Conservation (phyloP, 2,888 invertebrate genomes). For the Palloptera scutellata region DNA sequence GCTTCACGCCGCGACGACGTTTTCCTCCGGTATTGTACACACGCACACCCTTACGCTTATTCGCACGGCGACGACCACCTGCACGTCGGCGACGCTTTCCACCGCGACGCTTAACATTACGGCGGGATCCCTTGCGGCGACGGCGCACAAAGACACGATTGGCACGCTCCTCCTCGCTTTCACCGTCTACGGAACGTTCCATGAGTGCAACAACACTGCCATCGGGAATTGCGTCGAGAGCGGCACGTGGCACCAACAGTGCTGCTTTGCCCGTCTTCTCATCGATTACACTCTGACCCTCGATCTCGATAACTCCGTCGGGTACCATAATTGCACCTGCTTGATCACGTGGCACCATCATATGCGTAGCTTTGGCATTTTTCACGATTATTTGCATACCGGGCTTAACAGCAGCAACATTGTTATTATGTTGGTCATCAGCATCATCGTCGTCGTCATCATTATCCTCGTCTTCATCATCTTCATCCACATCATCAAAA, state of each 20-base stretch:
- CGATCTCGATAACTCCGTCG: slow-evolving; percentile 55
- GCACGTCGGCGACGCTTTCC: slow-evolving; percentile 35
- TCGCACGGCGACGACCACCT: slow-evolving; percentile 41
- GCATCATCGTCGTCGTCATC: slow-evolving; percentile 35
- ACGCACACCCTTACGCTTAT: slow-evolving; percentile 36
- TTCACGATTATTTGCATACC: slow-evolving; percentile 35
- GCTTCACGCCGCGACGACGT: slow-evolving; percentile 39
- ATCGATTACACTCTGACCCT: slow-evolving; percentile 54
- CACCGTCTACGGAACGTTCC: slow-evolving; percentile 41
- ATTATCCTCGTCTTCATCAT: slow-evolving; percentile 12
- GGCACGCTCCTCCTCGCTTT: slow-evolving; percentile 48
- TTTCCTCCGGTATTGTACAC: slow-evolving; percentile 32
- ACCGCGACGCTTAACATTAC: slow-evolving; percentile 44
- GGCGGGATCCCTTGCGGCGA: slow-evolving; percentile 45
- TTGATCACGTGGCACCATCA: slow-evolving; percentile 52
- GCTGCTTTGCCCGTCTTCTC: slow-evolving; percentile 56
- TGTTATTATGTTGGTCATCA: slow-evolving; percentile 25
- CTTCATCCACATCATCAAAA: slow-evolving; percentile 21
- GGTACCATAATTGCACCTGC: slow-evolving; percentile 58
- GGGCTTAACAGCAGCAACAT: slow-evolving; percentile 11
- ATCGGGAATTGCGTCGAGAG: slow-evolving; percentile 55
- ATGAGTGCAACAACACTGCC: slow-evolving; percentile 57
- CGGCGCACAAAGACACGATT: slow-evolving; percentile 54
- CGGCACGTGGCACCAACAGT: slow-evolving; percentile 53
- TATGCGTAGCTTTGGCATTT: slow-evolving; percentile 48